Conservation (phyloP, 1,140 invertebrate genomes). For the Lepidurus arcticus region DNA sequence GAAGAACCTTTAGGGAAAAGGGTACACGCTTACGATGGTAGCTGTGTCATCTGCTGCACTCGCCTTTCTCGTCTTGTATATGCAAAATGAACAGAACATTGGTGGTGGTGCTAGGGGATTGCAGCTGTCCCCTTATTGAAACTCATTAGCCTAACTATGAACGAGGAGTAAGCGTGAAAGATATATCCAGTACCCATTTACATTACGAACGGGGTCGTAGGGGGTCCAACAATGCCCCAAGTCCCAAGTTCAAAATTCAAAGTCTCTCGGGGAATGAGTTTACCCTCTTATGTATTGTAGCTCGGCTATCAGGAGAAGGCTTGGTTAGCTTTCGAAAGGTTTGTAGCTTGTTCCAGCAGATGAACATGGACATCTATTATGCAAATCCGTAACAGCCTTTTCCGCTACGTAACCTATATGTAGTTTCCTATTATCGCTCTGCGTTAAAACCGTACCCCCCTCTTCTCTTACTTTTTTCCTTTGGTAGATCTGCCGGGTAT, state of each 20-base stretch:
- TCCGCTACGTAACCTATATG: background rate
- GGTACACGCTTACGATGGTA: background rate
- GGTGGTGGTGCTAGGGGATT: background rate
- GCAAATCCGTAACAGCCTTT: constrained; percentile 19
- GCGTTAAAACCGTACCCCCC: too few relatives aligned
- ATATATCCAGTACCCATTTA: background rate
- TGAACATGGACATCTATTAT: background rate
- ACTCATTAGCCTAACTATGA: constrained; percentile 9
- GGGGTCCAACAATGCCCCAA: background rate
- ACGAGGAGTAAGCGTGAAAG: constrained; percentile 8
- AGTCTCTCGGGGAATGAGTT: background rate
- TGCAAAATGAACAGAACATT: background rate
- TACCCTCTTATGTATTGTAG: background rate
- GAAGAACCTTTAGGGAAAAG: background rate
- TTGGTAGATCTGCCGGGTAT: background rate
- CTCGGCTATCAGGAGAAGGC: background rate
- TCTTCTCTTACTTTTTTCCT: too few relatives aligned
- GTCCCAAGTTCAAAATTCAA: background rate
- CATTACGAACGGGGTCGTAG: background rate
- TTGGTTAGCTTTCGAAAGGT: too few relatives aligned
- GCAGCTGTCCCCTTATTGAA: constrained; percentile 21
- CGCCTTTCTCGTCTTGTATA: background rate
- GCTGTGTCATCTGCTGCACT: background rate
- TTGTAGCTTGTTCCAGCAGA: background rate
- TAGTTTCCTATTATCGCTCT: background rate